A percentile compares a stretch with the other conserved stretches of the same genome.
Evolutionary conservation across 53 echinoderm and acorn worm species (phyloP).

Genomic region (Paracentrotus lividus): DNA sequence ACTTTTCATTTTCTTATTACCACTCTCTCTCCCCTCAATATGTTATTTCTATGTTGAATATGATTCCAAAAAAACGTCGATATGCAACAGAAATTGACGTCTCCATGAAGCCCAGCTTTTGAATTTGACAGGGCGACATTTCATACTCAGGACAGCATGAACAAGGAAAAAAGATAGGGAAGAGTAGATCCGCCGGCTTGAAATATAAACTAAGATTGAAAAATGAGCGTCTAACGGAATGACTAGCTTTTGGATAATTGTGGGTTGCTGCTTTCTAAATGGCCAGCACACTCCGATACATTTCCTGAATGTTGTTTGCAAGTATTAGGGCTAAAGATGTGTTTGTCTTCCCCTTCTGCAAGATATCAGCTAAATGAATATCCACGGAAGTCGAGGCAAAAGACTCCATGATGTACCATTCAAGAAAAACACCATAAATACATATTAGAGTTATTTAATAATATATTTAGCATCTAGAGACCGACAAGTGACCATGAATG

Average conservation of each 20-base stretch:
- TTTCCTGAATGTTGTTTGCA: conserved; percentile 57
- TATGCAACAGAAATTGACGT: conserved; percentile 67
- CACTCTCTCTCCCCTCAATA: conserved; percentile 19
- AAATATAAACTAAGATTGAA: conserved; percentile 15
- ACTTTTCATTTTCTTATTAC: conserved; percentile 22
- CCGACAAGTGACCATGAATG: background rate
- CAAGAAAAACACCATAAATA: background rate
- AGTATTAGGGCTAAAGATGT: conserved; percentile 21
- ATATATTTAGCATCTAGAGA: background rate
- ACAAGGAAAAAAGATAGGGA: background rate
- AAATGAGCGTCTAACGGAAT: conserved; percentile 38
- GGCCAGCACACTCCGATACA: background rate
- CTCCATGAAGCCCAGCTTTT: conserved; percentile 45
- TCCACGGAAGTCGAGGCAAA: conserved; percentile 1
- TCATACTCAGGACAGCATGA: too few relatives aligned
- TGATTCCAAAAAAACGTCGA: conserved; percentile 72
- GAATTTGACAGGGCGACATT: conserved; percentile 63
- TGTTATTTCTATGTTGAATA: conserved; percentile 56
- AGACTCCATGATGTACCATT: background rate
- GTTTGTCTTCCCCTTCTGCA: background rate
- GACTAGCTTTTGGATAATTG: conserved; percentile 57
- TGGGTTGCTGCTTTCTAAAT: conserved; percentile 45
- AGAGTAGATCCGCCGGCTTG: background rate
- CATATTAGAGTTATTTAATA: background rate
- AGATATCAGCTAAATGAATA: background rate